Base-by-base conservation (phyloP, 2,888 invertebrate species). In the Leucophenga maculata region DNA sequence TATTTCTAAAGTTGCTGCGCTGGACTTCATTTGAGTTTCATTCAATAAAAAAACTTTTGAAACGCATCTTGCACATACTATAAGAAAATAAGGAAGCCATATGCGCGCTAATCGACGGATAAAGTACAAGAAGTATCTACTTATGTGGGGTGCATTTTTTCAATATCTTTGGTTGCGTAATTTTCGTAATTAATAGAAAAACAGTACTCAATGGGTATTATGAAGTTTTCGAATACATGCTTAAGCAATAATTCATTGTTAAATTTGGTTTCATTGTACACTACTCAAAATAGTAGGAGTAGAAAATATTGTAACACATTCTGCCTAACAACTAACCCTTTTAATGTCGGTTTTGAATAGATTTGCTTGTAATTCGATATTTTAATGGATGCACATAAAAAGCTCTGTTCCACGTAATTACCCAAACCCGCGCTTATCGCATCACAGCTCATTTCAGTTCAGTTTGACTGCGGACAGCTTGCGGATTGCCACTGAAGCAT, bases 331-430 rank as follows among this genome's bases (percentile, higher is more conserved):
- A 59, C 52, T 69, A 72, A 71, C 55, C 76, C 75, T 75, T 78
- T 76, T 59, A 31, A 66, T 64, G 22, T 52, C 9, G 16, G 32
- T 69, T 68, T 67, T 55, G 67, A 65, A 65, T 67, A 32, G 32
- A 32, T 8, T n/a, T n/a, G 73, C 70, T 69, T 78, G 85, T 82
- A 86, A 86, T 76, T 71, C 57, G 78, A 86, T 86, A 86, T 77
- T 84, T 85, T 86, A 86, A 86, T 86, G 86, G 86, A 78, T 78
- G 74, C 73, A 72, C 76, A 77, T 39, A 39, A 39, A 39, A 39
- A 11, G 39, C 39, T 66, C 76, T 71, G 39, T 39, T 39, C 39
- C 39, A 11, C 39, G 39, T 11, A 39, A 39, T 39, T 39, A 39
- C 39, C 39, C 39, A 39, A 39, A 39, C 39, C 39, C 39, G 39